Evolutionary conservation across 2,797 vertebrate genomes (phyloP).

Genomic region (Pelodytes ibericus): DNA sequence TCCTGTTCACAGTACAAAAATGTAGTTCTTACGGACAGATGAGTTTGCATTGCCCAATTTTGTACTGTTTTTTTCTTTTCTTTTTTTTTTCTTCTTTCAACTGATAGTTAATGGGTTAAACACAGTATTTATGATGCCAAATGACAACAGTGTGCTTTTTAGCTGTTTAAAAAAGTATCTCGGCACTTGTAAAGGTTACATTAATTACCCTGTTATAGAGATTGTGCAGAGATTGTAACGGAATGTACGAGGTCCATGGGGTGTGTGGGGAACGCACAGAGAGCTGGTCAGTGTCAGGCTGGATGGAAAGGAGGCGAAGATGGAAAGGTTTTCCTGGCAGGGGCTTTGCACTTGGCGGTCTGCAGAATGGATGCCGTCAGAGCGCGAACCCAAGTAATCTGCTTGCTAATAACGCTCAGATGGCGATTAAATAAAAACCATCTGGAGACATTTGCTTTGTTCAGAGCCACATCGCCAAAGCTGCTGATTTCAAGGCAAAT

Average conservation of each 20-base stretch:
- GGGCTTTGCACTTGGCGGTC: conserved; percentile 52
- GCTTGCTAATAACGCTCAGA: conserved; percentile 61
- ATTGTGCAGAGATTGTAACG: not conserved
- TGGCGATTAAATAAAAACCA: conserved; percentile 75
- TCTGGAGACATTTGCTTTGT: conserved; percentile 71
- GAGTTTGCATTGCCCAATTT: no score
- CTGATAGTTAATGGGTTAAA: no score
- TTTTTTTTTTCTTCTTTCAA: no score
- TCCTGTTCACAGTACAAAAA: no score
- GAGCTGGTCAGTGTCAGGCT: conserved; percentile 33
- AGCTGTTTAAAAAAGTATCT: no score
- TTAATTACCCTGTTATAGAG: not conserved
- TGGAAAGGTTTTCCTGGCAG: conserved; percentile 41
- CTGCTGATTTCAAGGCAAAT: conserved; percentile 81
- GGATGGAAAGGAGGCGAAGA: conserved; percentile 38
- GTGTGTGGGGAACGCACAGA: conserved; percentile 14
- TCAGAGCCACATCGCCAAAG: conserved; percentile 73
- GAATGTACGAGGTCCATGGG: not conserved
- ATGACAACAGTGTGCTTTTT: no score
- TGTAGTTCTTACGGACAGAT: no score
- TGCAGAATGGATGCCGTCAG: conserved; percentile 60
- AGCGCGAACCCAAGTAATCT: conserved; percentile 61
- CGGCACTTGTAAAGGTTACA: no score
- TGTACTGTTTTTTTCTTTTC: no score
- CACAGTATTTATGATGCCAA: no score